Evolutionary conservation across 2,113 vertebrate genomes (phyloP), one percentile per base, ranked within the genome.

Genomic region (Thryonomys swinderianus): DNA sequence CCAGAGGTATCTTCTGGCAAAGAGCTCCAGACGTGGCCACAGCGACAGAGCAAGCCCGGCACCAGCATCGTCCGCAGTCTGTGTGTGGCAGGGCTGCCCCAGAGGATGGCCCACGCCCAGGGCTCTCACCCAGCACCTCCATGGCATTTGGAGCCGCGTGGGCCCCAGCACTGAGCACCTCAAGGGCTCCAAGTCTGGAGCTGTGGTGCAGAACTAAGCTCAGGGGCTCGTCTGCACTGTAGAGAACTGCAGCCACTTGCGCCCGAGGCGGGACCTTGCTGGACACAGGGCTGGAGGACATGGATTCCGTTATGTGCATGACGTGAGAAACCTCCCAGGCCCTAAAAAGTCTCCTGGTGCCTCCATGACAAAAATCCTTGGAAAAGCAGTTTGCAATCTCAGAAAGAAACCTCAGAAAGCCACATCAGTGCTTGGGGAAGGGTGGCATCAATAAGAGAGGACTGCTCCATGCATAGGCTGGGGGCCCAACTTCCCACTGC

Each of bases 181-280:
- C 3, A 1, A 84, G 13, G 23, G 61, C 61, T 66, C 82, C 25
- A 8, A 55, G 67, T 8, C 48, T 7, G 64, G 48, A 30, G 27
- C 64, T 30, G n/a, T 5, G 11, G 0, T 8, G 10, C 2, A 8
- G 21, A 2, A 2, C 18, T 3, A 2, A 48, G 23, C 4, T 21
- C 37, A 8, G 84, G 64, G 40, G 66, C 10, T 11, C 8, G 13
- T 10, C 48, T 53, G 34, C 18, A 23, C 48, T 16, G 37, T 23
- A 37, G 64, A 16, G 23, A 27, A 20, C 64, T 20, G 51, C n/a
- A 20, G 42, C 67, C 17, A 1, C 10, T 23, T 48, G 34, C 27
- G 1, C 2, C 18, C 67, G 18, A 21, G 20, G 12, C n/a, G 37
- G 59, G 57, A 45, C 30, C 8, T 14, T 0, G 2, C 20, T 2